Base-by-base conservation (phyloP, 2,113 vertebrate species). In the Cardinalis cardinalis region DNA sequence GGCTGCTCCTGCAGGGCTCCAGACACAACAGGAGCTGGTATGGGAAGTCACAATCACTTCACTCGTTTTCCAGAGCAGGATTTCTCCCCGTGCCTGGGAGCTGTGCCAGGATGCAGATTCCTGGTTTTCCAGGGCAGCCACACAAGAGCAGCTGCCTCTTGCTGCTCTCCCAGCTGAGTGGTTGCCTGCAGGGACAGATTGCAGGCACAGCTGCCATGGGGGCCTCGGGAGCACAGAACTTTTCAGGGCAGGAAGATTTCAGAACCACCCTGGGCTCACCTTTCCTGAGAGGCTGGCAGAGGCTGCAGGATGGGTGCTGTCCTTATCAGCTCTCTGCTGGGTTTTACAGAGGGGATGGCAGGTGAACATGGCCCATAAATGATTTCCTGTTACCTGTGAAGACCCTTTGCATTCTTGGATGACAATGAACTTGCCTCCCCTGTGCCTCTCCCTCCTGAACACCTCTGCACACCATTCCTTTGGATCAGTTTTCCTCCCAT, bases 71-170 rank as follows among this genome's bases (percentile, higher is more conserved):
- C 79, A 29, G 75, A 72, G 3, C 6, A 34, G 68, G 88, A 32
- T 63, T 31, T 40, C 1, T 38, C 48, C 69, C 64, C 4, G 6
- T 2, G 71, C 64, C 64, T 2, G 2, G 79, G 82, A 79, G 85
- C 71, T 12, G 78, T 17, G 85, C 93, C 88, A 92, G 78, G 63
- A 24, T 15, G 71, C 68, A 68, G 85, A 14, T 49, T 14, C 75
- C 59, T 10, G 78, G 29, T n/a, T 72, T 60, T 11, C 6, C 64
- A 21, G 68, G 73, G 75, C 79, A 78, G 3, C 29, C 66, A 7
- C 78, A 64, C 7, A 44, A 9, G 84, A 71, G 73, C 16, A 74
- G 74, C 17, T 87, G 84, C 65, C 73, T 55, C 87, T 17, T 16
- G 59, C 73, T 74, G 84, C 81, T 87, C 69, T 18, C 80, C 8